A percentile compares a stretch with the other conserved stretches of the same genome.
Evolutionary conservation across 2,797 vertebrate genomes (phyloP).

Genomic region (Semaprochilodus insignis): DNA sequence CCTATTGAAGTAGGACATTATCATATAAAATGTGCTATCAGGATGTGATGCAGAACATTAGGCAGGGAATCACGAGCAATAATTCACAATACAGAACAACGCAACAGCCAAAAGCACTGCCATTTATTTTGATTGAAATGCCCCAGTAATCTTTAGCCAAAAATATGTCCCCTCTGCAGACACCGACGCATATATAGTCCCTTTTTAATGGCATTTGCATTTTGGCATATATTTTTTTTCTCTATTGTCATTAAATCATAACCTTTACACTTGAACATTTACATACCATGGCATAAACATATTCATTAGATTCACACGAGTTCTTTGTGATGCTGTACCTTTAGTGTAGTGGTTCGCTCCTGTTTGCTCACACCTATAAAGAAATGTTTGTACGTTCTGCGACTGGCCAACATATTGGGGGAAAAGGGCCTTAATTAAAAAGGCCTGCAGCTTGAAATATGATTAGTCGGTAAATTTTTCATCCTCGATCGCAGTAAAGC

Average conservation of each 20-base stretch:
- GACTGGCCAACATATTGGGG: background rate
- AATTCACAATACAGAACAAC: slow-evolving; percentile 71
- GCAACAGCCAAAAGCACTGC: slow-evolving; percentile 58
- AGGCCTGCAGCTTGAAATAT: slow-evolving; percentile 70
- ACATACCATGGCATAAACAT: background rate
- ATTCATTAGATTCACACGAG: background rate
- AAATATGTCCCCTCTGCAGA: slow-evolving; percentile 55
- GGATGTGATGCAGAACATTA: slow-evolving; percentile 82
- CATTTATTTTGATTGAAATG: slow-evolving; percentile 75
- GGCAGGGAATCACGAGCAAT: slow-evolving; percentile 72
- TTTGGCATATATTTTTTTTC: background rate
- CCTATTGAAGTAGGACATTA: slow-evolving; percentile 46
- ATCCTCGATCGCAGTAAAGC: slow-evolving; percentile 72
- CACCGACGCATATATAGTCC: background rate
- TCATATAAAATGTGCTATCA: slow-evolving; percentile 60
- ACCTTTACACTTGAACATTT: background rate
- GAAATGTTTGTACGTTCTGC: background rate
- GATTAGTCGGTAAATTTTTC: slow-evolving; percentile 79
- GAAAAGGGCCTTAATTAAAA: slow-evolving; percentile 75
- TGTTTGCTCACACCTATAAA: background rate
- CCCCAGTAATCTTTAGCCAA: slow-evolving; percentile 60
- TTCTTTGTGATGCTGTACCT: background rate
- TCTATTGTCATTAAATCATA: background rate
- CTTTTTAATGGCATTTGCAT: background rate
- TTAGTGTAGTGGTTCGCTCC: slow-evolving; percentile 45